Evolutionary conservation across 1,140 invertebrate species (phyloP), one percentile per base, ranked within the genome.

Genomic region (Chymomyza costata): DNA sequence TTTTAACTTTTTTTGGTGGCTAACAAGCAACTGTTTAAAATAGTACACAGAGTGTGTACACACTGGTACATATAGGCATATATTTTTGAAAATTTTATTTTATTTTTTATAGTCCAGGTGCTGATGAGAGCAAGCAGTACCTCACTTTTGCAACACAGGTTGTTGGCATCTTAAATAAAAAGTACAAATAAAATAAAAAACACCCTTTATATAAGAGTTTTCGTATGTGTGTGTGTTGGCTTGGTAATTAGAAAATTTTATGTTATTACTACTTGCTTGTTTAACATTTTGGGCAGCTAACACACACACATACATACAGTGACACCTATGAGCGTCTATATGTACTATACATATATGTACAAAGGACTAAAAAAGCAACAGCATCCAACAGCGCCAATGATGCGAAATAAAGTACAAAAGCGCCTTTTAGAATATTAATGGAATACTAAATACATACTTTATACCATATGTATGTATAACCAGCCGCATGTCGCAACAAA

Each of bases 381-480:
- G 35, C 48, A 50, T 54, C 47, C 64, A 70, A 82, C 46, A 67
- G 55, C 53, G 55, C 52, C 59, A 64, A 62, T 69, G 71, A 69
- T 60, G 51, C 51, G 48, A 65, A 66, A 67, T 64, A 74, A 74
- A 83, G 73, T 69, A 83, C 61, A 80, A 83, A 76, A 80, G 73
- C 56, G 69, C 52, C 80, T 83, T 65, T 83, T 83, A 65, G 80
- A 83, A 83, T 83, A 83, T 83, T 83, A 83, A 83, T 83, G 76
- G 80, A 83, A 83, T 80, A 70, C 69, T 83, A 69, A 81, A 83
- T 83, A 83, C 32, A 65, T n/a, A n/a, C n/a, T n/a, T n/a, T n/a
- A n/a, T n/a, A 43, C 49, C 45, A 32, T 47, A 44, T 32, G 39
- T 35, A 25, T 45, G 38, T 25, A n/a, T n/a, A n/a, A n/a, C n/a